These are phyloP conservation scores for Scleropages formosus DNA, from an alignment of 2,797 vertebrate species.

Conservation along the genomic window DNA sequence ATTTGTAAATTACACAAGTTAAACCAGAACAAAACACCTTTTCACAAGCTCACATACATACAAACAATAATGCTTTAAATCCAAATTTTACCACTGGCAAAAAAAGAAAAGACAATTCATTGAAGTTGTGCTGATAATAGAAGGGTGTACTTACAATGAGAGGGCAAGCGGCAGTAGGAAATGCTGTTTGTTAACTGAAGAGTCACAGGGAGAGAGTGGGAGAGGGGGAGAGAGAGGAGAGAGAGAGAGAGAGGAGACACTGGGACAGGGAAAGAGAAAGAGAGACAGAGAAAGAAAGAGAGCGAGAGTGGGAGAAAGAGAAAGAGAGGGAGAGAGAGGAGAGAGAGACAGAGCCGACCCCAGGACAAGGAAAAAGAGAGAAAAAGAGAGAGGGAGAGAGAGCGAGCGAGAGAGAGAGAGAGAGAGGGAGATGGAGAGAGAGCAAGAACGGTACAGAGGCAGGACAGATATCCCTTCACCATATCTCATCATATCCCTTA, in stretches of 20 bases:
- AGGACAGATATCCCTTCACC: slow-evolving; percentile 81
- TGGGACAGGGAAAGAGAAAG: slow-evolving; percentile 42
- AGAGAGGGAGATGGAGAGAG: slow-evolving; percentile 21
- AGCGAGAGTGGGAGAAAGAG: slow-evolving; percentile 69
- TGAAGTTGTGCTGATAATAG: slow-evolving; percentile 71
- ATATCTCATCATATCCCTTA: slow-evolving; percentile 83
- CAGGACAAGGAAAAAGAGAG: slow-evolving; percentile 28
- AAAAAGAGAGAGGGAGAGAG: slow-evolving; percentile 38
- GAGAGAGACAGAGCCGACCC: slow-evolving; percentile 65
- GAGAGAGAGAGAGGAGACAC: slow-evolving; percentile 45
- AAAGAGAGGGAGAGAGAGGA: slow-evolving; percentile 49
- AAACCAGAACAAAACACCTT: slow-evolving; percentile 10
- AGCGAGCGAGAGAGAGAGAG: slow-evolving; percentile 30
- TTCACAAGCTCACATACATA: slow-evolving; percentile 5
- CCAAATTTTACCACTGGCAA: slow-evolving; percentile 3
- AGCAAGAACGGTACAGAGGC: too few relatives aligned
- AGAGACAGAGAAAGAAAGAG: slow-evolving; percentile 80
- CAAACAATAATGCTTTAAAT: not conserved
- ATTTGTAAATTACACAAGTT: slow-evolving; percentile 1
- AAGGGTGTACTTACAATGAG: slow-evolving; percentile 94
- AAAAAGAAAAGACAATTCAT: slow-evolving; percentile 54
- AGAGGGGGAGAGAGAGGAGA: slow-evolving; percentile 70
- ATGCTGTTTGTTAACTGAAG: slow-evolving; percentile 90
- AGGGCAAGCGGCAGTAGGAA: slow-evolving; percentile 85
- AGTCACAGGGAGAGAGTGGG: slow-evolving; percentile 87